phyloP scores from a whole-genome alignment of 2,797 vertebrate species.

The Paratrypauchen microcephalus region DNA sequence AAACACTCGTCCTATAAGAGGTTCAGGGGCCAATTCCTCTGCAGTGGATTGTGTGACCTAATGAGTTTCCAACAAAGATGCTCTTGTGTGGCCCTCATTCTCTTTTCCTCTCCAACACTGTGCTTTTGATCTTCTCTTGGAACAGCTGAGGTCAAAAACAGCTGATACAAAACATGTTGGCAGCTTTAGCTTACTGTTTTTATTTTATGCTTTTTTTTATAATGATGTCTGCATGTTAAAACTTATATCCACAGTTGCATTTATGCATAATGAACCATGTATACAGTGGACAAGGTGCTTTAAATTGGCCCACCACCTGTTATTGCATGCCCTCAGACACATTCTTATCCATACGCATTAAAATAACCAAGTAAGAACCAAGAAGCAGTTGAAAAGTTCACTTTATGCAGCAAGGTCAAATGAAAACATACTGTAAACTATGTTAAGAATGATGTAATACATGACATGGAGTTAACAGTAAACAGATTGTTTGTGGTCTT shows the following conservation, averaged over 20 bases:
- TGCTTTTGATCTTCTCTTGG: conserved; percentile 46
- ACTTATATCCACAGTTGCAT: neutral
- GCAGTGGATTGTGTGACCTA: conserved; percentile 44
- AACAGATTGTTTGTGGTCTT: neutral
- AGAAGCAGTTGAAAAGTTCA: neutral
- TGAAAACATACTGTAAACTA: neutral
- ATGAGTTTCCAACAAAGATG: conserved; percentile 55
- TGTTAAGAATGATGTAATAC: neutral
- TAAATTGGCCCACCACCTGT: neutral
- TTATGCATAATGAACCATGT: neutral
- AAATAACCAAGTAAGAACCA: neutral
- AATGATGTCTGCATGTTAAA: conserved; percentile 5
- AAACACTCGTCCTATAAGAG: conserved; percentile 27
- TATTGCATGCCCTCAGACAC: neutral
- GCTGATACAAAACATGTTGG: conserved; percentile 12
- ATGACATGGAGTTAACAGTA: neutral
- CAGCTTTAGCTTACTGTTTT: neutral
- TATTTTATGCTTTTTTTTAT: conserved; percentile 8
- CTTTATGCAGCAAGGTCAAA: neutral
- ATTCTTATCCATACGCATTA: neutral
- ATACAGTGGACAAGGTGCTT: neutral
- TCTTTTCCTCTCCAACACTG: conserved; percentile 35
- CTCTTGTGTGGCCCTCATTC: conserved; percentile 39
- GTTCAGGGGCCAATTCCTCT: conserved; percentile 33
- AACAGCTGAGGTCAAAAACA: conserved; percentile 33